Conservation (phyloP, 1,140 invertebrate genomes). For the Drosophila lacteicornis region DNA sequence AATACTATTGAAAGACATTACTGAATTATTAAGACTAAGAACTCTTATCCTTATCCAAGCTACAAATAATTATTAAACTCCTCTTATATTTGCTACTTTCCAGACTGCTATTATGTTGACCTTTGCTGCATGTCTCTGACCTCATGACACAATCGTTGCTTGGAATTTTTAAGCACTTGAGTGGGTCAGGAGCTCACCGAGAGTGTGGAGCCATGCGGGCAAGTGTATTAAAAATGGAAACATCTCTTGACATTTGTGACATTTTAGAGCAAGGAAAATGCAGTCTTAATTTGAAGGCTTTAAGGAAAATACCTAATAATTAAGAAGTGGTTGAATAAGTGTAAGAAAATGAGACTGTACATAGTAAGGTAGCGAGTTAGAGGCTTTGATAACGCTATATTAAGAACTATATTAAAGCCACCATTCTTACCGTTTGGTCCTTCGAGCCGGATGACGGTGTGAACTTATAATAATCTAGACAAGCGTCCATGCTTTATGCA, state of each 20-base stretch:
- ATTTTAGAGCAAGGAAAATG: neutral
- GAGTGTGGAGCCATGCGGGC: neutral
- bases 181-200: neutral
- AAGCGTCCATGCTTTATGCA: too few species aligned
- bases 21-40: too few species aligned
- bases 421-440: too few species aligned
- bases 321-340: neutral
- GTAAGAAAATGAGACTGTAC: neutral
- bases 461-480: too few species aligned
- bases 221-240: slow-evolving; percentile 14
- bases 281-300: neutral
- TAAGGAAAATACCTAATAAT: too few species aligned
- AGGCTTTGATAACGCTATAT: too few species aligned
- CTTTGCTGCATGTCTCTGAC: neutral
- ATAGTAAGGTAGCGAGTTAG: too few species aligned
- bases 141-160: slow-evolving; percentile 14
- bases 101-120: neutral
- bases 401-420: too few species aligned
- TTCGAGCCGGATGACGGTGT: too few species aligned
- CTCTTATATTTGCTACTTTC: neutral
- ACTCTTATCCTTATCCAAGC: too few species aligned
- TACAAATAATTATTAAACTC: neutral
- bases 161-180: slow-evolving; percentile 4
- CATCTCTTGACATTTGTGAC: neutral
- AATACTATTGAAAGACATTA: too few species aligned